Conservation (phyloP, 2,113 vertebrate genomes). For the Pelusios castaneus region DNA sequence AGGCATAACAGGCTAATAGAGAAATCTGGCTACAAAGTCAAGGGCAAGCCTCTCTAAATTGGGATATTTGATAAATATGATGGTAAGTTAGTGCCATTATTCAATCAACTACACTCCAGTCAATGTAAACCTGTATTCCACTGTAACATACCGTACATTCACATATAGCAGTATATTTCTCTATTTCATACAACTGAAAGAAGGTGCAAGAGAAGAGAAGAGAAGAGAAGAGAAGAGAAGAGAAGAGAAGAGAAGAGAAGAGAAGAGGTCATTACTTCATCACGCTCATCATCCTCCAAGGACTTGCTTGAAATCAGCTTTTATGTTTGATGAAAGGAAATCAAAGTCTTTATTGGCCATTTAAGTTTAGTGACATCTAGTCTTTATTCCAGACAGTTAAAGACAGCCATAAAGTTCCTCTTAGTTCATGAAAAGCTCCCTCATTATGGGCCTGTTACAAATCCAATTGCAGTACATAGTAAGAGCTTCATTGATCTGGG, state of each 20-base stretch:
- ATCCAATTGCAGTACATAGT: not conserved
- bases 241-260: too few species aligned
- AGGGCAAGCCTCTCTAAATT: not conserved
- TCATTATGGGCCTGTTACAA: not conserved
- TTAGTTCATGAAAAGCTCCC: not conserved
- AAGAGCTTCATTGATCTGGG: not conserved
- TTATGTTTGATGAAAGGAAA: not conserved
- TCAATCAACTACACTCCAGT: fast-evolving
- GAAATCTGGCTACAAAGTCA: not conserved
- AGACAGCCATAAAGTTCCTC: not conserved
- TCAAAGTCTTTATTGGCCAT: not conserved
- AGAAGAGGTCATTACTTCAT: not conserved
- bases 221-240: too few species aligned
- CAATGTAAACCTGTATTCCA: not conserved
- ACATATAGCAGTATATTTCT: fast-evolving
- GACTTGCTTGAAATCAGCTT: not conserved
- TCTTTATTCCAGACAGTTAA: not conserved
- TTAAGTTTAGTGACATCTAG: not conserved
- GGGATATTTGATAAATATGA: not conserved
- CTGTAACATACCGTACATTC: fast-evolving
- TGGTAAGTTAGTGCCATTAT: not conserved
- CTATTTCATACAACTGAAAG: not conserved
- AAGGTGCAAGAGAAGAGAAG: too few species aligned
- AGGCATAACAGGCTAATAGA: conserved; percentile 43
- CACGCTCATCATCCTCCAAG: not conserved